These are phyloP conservation scores for Argopecten irradians DNA, from an alignment of 1,140 invertebrate genomes.

Conservation along the genomic window DNA sequence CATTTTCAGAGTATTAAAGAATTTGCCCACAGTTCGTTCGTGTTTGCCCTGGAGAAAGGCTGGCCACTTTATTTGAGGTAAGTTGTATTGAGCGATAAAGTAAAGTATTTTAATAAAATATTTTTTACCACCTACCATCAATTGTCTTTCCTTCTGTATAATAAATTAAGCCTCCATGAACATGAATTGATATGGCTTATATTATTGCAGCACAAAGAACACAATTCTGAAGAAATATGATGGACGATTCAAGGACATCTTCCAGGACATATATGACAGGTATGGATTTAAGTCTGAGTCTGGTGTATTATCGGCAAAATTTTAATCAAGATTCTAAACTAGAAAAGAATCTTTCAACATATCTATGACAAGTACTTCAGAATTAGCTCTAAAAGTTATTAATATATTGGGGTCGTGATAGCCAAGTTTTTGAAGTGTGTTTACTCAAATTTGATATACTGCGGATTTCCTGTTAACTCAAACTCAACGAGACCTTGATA, in stretches of 20 bases:
- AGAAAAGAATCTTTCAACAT: no score
- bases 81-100: background rate
- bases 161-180: background rate
- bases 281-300: no score
- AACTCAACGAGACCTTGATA: no score
- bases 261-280: slow-evolving; percentile 95
- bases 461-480: no score
- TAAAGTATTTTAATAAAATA: background rate
- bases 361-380: no score
- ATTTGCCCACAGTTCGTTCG: slow-evolving; percentile 96
- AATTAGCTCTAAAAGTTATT: no score
- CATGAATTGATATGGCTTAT: slow-evolving; percentile 80
- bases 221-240: slow-evolving; percentile 99
- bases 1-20: slow-evolving; percentile 83
- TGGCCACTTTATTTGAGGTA: slow-evolving; percentile 87
- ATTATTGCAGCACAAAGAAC: slow-evolving; percentile 96
- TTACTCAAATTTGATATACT: no score
- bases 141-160: background rate
- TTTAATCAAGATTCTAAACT: no score
- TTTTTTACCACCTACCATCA: background rate
- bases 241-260: slow-evolving; percentile 98
- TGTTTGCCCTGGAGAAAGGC: slow-evolving; percentile 90
- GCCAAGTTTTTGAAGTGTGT: no score
- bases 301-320: no score
- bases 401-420: no score